Conservation (phyloP, 2,888 invertebrate genomes). For the Mantis religiosa region DNA sequence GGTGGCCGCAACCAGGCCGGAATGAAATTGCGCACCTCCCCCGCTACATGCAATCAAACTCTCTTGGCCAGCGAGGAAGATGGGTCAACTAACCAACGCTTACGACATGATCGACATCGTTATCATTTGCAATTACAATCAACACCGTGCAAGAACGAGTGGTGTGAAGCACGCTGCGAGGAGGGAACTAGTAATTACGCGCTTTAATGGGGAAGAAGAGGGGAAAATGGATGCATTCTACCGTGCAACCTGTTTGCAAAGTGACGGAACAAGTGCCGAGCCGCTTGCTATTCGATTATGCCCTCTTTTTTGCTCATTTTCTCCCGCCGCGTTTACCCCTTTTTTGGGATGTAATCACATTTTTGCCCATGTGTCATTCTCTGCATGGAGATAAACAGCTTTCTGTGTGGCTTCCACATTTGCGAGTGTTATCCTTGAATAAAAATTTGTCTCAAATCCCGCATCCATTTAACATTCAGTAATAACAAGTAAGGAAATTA, state of each 20-base stretch:
- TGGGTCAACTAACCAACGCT: neutral
- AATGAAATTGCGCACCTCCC: neutral
- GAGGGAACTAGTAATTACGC: neutral
- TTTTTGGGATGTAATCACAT: neutral
- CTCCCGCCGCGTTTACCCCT: neutral
- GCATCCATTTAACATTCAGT: neutral
- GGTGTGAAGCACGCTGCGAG: neutral
- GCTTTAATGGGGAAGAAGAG: neutral
- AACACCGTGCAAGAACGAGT: neutral
- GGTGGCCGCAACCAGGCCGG: neutral
- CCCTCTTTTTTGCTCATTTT: neutral
- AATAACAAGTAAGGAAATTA: no score
- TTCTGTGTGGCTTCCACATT: neutral
- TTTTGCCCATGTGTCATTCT: neutral
- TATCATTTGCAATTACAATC: slow-evolving; percentile 9
- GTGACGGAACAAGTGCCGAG: neutral
- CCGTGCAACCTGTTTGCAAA: neutral
- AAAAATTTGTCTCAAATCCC: neutral
- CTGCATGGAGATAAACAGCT: neutral
- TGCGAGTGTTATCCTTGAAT: neutral
- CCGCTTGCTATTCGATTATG: neutral
- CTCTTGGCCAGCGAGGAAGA: neutral
- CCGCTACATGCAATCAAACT: neutral
- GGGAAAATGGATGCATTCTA: neutral
- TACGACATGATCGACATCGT: neutral